Conservation (phyloP, 2,888 invertebrate genomes). For the Bugula neritina region DNA sequence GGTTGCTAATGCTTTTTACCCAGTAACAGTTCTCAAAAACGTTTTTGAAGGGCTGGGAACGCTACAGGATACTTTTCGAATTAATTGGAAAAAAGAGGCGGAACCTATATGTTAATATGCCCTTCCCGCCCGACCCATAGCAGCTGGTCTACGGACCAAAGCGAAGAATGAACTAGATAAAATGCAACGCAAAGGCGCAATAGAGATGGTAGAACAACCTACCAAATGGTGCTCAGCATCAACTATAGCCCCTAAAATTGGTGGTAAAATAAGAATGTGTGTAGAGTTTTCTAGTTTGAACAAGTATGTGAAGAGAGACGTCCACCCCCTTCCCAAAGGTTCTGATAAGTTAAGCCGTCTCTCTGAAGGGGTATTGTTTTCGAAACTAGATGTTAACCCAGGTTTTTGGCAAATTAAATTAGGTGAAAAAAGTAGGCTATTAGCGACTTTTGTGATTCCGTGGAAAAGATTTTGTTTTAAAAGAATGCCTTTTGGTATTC, state of each 20-base stretch:
- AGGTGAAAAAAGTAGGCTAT: no score
- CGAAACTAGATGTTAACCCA: not conserved
- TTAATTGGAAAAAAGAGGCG: not conserved
- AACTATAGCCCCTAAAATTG: not conserved
- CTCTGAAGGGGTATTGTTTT: no score
- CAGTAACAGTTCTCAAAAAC: constrained; percentile 28
- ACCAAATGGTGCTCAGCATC: no score
- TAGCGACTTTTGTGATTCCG: no score
- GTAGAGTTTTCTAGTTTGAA: not conserved
- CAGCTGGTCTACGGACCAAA: no score
- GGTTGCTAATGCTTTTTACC: not conserved
- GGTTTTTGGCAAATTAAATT: not conserved
- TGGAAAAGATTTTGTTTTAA: not conserved
- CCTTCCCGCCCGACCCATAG: no score
- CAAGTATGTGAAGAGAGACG: not conserved
- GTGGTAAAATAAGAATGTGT: not conserved
- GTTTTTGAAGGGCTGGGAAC: not conserved
- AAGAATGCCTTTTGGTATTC: not conserved
- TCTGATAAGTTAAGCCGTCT: no score
- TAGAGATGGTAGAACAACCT: no score
- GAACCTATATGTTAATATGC: no score
- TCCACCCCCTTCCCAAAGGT: no score
- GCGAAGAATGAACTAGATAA: no score
- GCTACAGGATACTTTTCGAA: not conserved
- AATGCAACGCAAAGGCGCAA: no score